phyloP scores from a whole-genome alignment of 2,113 vertebrate species.

The Solea senegalensis region DNA sequence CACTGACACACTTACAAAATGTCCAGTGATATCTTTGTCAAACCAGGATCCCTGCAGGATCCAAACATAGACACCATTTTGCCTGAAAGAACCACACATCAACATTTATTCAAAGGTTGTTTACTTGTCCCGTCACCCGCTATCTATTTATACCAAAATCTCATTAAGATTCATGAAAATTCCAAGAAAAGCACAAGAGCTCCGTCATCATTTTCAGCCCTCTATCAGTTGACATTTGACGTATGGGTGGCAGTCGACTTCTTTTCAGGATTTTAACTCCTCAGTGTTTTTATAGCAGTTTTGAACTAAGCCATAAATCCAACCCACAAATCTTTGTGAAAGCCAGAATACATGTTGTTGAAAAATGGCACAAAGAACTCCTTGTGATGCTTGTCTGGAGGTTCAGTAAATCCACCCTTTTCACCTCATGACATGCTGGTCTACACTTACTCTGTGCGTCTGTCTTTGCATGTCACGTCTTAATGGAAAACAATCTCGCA shows the following conservation, averaged over 20 bases:
- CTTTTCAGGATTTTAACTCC: not conserved
- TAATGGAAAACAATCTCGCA: constrained; percentile 32
- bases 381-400: constrained; percentile 25
- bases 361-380: constrained; percentile 2
- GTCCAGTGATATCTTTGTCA: constrained; percentile 7
- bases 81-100: not conserved
- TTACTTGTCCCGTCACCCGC: constrained; percentile 31
- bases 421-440: constrained; percentile 19
- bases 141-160: not conserved
- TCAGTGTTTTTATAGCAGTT: not conserved
- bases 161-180: constrained; percentile 5
- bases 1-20: not conserved
- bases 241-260: constrained; percentile 4
- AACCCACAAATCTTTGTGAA: constrained; percentile 1
- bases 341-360: not conserved
- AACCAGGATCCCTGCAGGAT: not conserved
- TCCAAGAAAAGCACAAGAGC: not conserved
- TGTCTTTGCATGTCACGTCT: constrained; percentile 48
- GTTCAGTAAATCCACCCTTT: constrained; percentile 33
- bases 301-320: not conserved
- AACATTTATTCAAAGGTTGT: constrained; percentile 27
- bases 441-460: constrained; percentile 7
- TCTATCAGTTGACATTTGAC: not conserved
- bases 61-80: constrained; percentile 10
- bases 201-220: not conserved